Percentiles rank a stretch among this genome's conserved stretches.
Conservation (phyloP, 2,113 vertebrate genomes). For the Phodopus roborovskii region DNA sequence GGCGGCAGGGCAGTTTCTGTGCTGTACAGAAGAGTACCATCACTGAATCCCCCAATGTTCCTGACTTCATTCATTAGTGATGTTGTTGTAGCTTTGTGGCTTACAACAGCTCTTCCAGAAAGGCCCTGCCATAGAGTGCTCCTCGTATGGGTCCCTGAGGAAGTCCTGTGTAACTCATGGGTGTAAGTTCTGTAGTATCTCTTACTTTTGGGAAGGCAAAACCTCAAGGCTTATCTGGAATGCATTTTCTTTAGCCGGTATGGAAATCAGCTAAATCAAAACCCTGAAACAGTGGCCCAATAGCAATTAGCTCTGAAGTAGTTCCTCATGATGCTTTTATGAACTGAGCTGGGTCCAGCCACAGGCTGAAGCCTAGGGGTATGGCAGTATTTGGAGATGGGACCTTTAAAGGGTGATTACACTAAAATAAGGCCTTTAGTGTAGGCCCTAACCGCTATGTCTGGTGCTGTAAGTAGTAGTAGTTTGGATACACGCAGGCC, state of each 20-base stretch:
- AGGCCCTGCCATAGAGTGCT: neutral
- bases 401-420: neutral
- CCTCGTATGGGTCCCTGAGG: neutral
- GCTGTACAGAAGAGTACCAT: neutral
- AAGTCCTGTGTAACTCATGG: neutral
- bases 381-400: neutral
- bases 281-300: slow-evolving; percentile 22
- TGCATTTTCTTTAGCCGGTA: neutral
- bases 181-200: neutral
- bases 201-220: neutral
- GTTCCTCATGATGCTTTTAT: neutral
- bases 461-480: neutral
- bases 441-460: too few species aligned
- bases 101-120: neutral
- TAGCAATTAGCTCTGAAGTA: neutral
- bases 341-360: neutral
- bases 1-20: neutral
- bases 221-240: slow-evolving; percentile 3
- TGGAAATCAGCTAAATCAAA: slow-evolving; percentile 37
- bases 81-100: neutral
- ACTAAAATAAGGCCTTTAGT: neutral
- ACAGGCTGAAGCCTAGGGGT: neutral
- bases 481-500: neutral
- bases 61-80: neutral
- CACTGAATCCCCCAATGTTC: neutral